Conservation (phyloP, 2,113 vertebrate species). For the Alligator sinensis region DNA sequence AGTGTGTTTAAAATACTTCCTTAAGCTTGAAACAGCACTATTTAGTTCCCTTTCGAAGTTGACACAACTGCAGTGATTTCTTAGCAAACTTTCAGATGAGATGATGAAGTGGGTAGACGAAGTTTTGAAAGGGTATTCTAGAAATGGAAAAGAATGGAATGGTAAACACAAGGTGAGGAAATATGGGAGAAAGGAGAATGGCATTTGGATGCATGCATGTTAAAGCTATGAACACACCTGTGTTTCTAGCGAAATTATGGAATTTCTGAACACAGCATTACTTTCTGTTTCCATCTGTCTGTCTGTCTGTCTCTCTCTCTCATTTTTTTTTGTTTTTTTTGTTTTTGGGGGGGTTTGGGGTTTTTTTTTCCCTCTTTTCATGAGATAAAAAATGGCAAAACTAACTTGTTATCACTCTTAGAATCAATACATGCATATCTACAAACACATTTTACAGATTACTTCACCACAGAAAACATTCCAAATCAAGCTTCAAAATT, state of each 20-base stretch:
- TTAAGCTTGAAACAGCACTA: not conserved
- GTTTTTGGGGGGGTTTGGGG: no score
- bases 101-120: not conserved
- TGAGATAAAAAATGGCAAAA: not conserved
- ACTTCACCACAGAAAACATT: not conserved
- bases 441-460: not conserved
- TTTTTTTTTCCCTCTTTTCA: not conserved
- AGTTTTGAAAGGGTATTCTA: not conserved
- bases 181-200: not conserved
- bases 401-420: not conserved
- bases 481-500: not conserved
- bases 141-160: not conserved
- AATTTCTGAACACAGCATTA: not conserved
- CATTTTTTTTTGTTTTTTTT: no score
- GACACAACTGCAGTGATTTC: fast-evolving
- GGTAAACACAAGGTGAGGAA: not conserved
- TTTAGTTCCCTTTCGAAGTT: not conserved
- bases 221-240: not conserved
- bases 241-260: not conserved
- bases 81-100: not conserved
- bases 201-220: not conserved
- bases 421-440: not conserved
- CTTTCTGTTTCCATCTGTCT: not conserved
- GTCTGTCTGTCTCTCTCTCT: no score
- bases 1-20: slow-evolving; percentile 1